Conservation (phyloP, 2,113 vertebrate species). For the Cacatua alba region DNA sequence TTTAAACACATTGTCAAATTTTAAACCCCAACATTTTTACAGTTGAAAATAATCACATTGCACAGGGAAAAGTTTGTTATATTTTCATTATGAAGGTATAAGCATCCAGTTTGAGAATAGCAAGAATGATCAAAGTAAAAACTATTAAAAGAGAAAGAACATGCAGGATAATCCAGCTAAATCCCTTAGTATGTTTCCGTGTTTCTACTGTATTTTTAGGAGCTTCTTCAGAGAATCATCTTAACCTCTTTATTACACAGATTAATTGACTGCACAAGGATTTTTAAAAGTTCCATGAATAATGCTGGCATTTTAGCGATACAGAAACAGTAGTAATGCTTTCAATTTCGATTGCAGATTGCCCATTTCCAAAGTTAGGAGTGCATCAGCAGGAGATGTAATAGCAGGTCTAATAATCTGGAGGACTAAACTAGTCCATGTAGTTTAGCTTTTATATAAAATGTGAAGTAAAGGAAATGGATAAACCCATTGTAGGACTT, state of each 20-base stretch:
- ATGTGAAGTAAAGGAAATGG: background rate
- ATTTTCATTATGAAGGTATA: background rate
- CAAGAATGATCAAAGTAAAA: background rate
- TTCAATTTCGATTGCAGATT: background rate
- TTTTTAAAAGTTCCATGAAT: background rate
- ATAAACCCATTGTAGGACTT: background rate
- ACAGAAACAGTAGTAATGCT: background rate
- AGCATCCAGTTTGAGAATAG: background rate
- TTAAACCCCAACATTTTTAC: background rate
- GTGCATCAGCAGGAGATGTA: background rate
- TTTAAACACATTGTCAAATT: background rate
- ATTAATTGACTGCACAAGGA: background rate
- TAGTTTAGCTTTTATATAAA: background rate
- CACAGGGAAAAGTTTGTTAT: background rate
- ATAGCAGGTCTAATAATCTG: background rate
- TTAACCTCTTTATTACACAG: background rate
- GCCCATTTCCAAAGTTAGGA: background rate
- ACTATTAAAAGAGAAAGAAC: background rate
- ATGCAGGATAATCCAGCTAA: background rate
- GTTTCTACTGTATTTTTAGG: background rate
- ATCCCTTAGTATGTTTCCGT: background rate
- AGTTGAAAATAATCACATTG: background rate
- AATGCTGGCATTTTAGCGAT: background rate
- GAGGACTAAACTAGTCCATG: background rate
- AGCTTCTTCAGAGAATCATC: background rate